phyloP scores from a whole-genome alignment of 1,140 invertebrate species.

The Wiebesia pumilae region DNA sequence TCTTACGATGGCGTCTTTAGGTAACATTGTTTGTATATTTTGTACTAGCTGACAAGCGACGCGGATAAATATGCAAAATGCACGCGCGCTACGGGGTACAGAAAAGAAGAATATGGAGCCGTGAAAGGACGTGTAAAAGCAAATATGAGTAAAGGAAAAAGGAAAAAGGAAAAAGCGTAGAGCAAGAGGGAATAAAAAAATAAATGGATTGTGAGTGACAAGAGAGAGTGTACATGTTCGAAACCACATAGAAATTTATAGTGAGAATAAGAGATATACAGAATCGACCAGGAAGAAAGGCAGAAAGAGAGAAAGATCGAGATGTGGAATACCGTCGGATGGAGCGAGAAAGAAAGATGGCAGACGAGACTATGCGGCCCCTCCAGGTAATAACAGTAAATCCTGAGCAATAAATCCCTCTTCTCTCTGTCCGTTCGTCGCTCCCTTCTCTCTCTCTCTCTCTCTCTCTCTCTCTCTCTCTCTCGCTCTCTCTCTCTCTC shows the following conservation, averaged over 20 bases:
- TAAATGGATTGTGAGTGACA: background rate
- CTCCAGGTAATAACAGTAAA: constrained; percentile 74
- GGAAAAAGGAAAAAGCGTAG: background rate
- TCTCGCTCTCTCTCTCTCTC: background rate
- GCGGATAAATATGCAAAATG: background rate
- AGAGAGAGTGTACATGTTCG: background rate
- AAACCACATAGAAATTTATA: background rate
- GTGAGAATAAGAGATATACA: background rate
- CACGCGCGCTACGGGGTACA: no score
- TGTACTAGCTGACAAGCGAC: background rate
- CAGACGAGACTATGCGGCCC: constrained; percentile 51
- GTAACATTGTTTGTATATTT: no score
- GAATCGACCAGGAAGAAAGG: constrained; percentile 16
- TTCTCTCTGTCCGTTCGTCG: constrained; percentile 51
- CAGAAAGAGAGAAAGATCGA: constrained; percentile 1
- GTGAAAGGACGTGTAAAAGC: background rate
- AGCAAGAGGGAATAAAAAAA: background rate
- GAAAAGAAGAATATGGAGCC: background rate
- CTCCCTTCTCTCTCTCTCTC: background rate
- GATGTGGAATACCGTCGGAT: background rate
- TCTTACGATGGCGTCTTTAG: no score
- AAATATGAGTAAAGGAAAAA: background rate
- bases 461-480: background rate
- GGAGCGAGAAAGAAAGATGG: background rate
- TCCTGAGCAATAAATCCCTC: constrained; percentile 71